Evolutionary conservation across 2,113 vertebrate genomes (phyloP), one percentile per base, ranked within the genome.

Genomic region (Pyxicephalus adspersus): DNA sequence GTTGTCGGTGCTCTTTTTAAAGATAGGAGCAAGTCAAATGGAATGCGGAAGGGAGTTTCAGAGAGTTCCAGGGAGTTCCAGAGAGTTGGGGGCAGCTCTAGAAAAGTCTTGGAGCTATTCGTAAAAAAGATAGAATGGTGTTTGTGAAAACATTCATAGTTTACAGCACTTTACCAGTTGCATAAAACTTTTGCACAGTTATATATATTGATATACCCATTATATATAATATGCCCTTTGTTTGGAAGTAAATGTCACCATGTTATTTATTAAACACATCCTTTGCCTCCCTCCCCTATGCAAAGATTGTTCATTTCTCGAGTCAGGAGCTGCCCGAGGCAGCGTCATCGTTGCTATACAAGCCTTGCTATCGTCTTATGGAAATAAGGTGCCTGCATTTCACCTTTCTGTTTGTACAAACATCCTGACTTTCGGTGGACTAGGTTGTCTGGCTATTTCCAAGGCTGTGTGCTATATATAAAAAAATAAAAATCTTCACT

Each of bases 321-420:
- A 84, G 70, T 28, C 77, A 75, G 67, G 29, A 15, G 7, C 2
- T 17, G 50, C 83, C 66, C 52, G 26, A 75, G 61, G 71, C 55
- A 65, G 81, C 77, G 22, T 84, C 68, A 83, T 82, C 55, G 82
- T 76, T 38, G 76, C 77, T 84, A 80, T 72, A 84, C 16, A 63
- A 73, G 83, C 83, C 17, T 0, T 74, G 19, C 2, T 67, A 70
- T 63, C 57, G 38, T 13, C 52, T 60, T 83, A 64, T 81, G 25
- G 66, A 83, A 86, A 84, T 83, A 64, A 83, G 34, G 23, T 51
- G 63, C 17, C 51, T 79, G 85, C n/a, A 85, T 84, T 70, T 83
- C 77, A 84, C 83, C 80, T 86, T 90, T 84, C 77, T 90, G 84
- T 85, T 85, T 83, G 71, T 75, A 0, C 67, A 80, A 83, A 75